A percentile compares a stretch with the other conserved stretches of the same genome.
Conservation (phyloP, 2,888 invertebrate species). For the Dyspetes luteomarginatus region DNA sequence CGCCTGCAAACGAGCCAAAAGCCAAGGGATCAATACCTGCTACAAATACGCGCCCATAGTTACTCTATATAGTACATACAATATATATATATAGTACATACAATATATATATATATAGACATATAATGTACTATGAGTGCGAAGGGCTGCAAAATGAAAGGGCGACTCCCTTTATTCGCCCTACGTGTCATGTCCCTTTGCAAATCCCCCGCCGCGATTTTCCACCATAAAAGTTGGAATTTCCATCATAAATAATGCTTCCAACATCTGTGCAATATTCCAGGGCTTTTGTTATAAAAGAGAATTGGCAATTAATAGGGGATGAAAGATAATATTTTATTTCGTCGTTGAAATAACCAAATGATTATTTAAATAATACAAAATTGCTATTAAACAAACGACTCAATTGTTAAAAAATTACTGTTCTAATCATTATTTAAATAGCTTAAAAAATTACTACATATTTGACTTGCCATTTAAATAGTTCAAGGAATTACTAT, state of each 20-base stretch:
- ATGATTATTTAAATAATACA: too few relatives aligned
- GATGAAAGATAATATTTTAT: too few relatives aligned
- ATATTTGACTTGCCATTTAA: too few relatives aligned
- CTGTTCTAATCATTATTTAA: background rate
- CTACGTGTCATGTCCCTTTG: slow-evolving; percentile 3
- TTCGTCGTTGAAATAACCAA: too few relatives aligned
- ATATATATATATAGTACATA: background rate
- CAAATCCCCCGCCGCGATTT: slow-evolving; percentile 16
- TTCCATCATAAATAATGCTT: background rate
- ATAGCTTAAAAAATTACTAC: too few relatives aligned
- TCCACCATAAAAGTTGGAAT: background rate
- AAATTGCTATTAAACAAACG: too few relatives aligned
- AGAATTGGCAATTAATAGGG: too few relatives aligned
- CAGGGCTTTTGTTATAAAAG: background rate
- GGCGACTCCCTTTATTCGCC: slow-evolving; percentile 32
- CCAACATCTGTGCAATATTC: background rate
- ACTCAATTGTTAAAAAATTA: too few relatives aligned
- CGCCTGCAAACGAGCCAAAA: slow-evolving; percentile 63
- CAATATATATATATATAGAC: slow-evolving; percentile 2
- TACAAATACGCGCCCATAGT: slow-evolving; percentile 58
- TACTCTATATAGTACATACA: slow-evolving; percentile 12
- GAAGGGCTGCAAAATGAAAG: slow-evolving; percentile 35
- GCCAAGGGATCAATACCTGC: slow-evolving; percentile 66
- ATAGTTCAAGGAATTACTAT: too few relatives aligned
- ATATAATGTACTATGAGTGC: slow-evolving; percentile 11